phyloP scores from a whole-genome alignment of 2,888 invertebrate genomes.

The Tiliacea aurago region DNA sequence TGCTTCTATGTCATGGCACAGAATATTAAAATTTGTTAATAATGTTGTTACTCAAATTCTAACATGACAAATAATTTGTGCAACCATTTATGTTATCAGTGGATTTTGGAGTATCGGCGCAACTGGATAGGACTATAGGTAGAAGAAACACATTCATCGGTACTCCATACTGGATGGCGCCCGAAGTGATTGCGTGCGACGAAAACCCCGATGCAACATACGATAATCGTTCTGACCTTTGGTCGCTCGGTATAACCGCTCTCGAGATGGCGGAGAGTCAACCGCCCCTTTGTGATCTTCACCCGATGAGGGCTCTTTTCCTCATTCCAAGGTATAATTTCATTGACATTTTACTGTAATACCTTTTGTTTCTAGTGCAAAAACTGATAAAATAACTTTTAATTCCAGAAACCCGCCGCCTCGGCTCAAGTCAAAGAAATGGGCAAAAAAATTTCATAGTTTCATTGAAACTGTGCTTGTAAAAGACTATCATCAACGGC shows the following conservation, averaged over 20 bases:
- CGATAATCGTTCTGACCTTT: conserved; percentile 98
- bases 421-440: conserved; percentile 98
- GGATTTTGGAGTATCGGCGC: conserved; percentile 99
- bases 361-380: background rate
- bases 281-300: conserved; percentile 99
- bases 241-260: conserved; percentile 98
- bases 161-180: conserved; percentile 99
- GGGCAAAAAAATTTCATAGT: conserved; percentile 99
- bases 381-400: conserved; percentile 1
- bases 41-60: background rate
- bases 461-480: conserved; percentile 99
- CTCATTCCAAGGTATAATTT: conserved; percentile 95
- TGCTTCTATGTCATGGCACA: background rate
- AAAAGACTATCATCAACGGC: conserved; percentile 99
- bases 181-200: conserved; percentile 99
- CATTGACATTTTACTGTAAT: background rate
- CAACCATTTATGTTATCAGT: conserved; percentile 90
- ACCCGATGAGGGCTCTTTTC: conserved; percentile 99
- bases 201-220: conserved; percentile 99
- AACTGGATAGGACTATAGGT: conserved; percentile 99
- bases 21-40: background rate
- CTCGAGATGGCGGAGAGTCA: conserved; percentile 99
- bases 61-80: conserved; percentile 20
- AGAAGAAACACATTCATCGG: conserved; percentile 99
- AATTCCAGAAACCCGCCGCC: conserved; percentile 97